Evolutionary conservation across 2,113 vertebrate species (phyloP).

Genomic region (Oryzias melastigma): DNA sequence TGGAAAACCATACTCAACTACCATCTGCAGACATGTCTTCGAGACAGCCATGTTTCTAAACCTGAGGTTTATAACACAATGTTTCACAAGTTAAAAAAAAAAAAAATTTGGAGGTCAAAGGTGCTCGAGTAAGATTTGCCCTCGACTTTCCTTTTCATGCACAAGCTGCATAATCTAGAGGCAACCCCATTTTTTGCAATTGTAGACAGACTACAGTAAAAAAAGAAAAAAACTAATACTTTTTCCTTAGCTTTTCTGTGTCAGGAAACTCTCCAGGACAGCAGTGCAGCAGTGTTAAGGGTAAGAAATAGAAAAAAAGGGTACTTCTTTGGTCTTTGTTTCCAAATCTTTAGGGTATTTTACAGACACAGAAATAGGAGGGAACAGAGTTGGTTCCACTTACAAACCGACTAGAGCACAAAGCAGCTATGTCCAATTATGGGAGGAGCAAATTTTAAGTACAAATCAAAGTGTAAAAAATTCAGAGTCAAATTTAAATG

Average conservation of each 20-base stretch:
- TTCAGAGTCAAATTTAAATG: constrained; percentile 70
- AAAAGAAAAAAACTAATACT: no score
- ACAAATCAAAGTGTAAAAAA: constrained; percentile 70
- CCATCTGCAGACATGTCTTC: no score
- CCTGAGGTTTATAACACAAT: no score
- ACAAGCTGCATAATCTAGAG: no score
- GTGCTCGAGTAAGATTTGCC: no score
- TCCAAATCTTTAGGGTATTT: constrained; percentile 24
- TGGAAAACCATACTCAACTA: no score
- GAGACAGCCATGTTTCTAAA: no score
- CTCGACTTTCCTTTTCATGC: no score
- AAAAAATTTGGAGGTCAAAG: no score
- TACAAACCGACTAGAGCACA: constrained; percentile 53
- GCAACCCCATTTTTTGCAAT: no score
- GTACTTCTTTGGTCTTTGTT: constrained; percentile 9
- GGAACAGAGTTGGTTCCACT: constrained; percentile 41
- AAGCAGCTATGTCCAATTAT: constrained; percentile 66
- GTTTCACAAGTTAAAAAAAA: no score
- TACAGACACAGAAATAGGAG: constrained; percentile 20
- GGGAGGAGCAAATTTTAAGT: constrained; percentile 72
- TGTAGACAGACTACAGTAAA: no score
- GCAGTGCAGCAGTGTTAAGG: not conserved
- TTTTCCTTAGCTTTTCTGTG: not conserved
- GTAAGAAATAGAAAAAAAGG: constrained; percentile 4
- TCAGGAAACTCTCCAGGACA: not conserved